Evolutionary conservation across 2,797 vertebrate genomes (phyloP), one percentile per base, ranked within the genome.

Genomic region (Rhinella marina): DNA sequence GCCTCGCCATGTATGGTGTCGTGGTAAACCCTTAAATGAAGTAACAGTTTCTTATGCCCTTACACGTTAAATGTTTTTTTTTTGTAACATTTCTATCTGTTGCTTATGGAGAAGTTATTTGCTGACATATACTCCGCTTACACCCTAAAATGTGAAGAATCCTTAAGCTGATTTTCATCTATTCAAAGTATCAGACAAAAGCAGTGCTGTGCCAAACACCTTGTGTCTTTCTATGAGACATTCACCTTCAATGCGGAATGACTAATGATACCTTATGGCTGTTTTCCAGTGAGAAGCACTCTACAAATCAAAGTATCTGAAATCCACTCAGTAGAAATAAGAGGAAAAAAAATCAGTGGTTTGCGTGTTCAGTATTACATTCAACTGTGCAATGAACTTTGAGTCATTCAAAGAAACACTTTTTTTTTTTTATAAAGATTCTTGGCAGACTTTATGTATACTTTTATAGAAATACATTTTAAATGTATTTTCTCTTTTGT

Each of bases 241-340:
- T 85, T 85, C 84, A 85, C 84, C 84, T 85, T 85, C 84, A 78
- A 77, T 77, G 84, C 27, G 27, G 59, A 66, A 77, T 85, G 84
- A 85, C 84, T 85, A 64, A 85, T 85, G 59, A 85, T 85, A 64
- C 84, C 84, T 85, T 64, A 54, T 85, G 73, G 84, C 73, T 78
- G 83, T 85, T 85, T 85, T 85, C 59, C 73, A 85, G 84, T 54
- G 59, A 85, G 73, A 73, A 78, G 73, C 73, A 76, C 73, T 85
- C 76, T 57, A 64, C 81, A 85, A 77, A 85, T 78, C 83, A 85
- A 85, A 85, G 73, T 62, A 52, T 85, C 57, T 62, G 70, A 83
- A 84, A 57, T 9, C 83, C 72, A 61, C 32, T 52, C 16, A 66
- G 73, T 59, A 59, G 72, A 84, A 76, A 62, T 27, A 76, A 57